Evolutionary conservation across 2,888 invertebrate genomes (phyloP).

Genomic region (Leptinotarsa juncta): DNA sequence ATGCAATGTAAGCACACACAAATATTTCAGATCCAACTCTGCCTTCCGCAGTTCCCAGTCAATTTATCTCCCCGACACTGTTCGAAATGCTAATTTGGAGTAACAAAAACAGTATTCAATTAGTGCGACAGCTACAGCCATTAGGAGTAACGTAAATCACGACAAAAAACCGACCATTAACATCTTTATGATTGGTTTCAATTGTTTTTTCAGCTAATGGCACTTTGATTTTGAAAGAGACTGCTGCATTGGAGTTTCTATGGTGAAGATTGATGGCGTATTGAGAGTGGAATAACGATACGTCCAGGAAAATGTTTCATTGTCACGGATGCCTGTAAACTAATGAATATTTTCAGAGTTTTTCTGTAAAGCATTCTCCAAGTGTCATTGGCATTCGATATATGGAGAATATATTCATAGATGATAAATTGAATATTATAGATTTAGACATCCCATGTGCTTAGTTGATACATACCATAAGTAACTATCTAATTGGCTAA

Average conservation of each 20-base stretch:
- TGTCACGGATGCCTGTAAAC: too few relatives aligned
- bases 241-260: conserved; percentile 17
- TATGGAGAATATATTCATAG: too few relatives aligned
- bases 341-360: too few relatives aligned
- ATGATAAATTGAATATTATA: too few relatives aligned
- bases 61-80: conserved; percentile 44
- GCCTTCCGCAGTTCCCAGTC: conserved; percentile 2
- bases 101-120: conserved; percentile 60
- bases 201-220: conserved; percentile 41
- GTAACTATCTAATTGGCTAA: too few relatives aligned
- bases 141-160: conserved; percentile 55
- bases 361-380: too few relatives aligned
- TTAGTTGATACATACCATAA: too few relatives aligned
- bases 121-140: conserved; percentile 54
- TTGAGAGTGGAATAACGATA: not conserved
- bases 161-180: conserved; percentile 49
- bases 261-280: conserved; percentile 18
- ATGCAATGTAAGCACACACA: not conserved
- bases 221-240: conserved; percentile 34
- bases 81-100: conserved; percentile 56
- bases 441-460: too few relatives aligned
- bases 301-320: too few relatives aligned
- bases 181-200: conserved; percentile 45
- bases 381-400: too few relatives aligned
- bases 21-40: not conserved